Evolutionary conservation across 1,140 invertebrate species (phyloP).

Genomic region (Yoshiicerus persimilis): DNA sequence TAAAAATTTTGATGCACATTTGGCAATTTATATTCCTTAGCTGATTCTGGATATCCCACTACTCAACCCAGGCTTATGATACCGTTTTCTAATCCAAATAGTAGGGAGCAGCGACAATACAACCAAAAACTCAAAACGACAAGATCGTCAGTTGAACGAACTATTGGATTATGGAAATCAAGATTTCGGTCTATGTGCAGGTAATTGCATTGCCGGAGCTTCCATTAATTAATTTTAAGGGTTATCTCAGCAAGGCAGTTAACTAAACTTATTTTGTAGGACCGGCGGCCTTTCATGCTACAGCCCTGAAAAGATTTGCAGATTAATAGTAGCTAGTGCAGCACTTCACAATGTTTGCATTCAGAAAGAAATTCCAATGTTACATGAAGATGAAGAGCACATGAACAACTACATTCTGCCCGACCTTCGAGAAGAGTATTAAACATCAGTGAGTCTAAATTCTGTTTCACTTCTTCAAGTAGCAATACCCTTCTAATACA

Average conservation of each 20-base stretch:
- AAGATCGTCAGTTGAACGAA: not conserved
- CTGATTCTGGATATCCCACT: too few species aligned
- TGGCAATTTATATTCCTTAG: too few species aligned
- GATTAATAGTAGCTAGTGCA: not conserved
- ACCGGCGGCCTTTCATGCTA: not conserved
- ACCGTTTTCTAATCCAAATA: too few species aligned
- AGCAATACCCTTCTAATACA: too few species aligned
- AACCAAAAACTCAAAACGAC: too few species aligned
- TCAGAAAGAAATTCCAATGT: not conserved
- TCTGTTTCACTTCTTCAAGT: not conserved
- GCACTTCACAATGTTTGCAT: not conserved
- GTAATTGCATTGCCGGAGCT: not conserved
- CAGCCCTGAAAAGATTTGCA: not conserved
- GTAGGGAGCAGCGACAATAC: too few species aligned
- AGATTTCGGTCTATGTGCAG: not conserved
- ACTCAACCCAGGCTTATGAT: too few species aligned
- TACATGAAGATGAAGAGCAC: not conserved
- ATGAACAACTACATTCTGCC: not conserved
- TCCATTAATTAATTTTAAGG: not conserved
- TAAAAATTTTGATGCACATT: too few species aligned
- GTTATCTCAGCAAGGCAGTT: not conserved
- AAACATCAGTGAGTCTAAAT: too few species aligned
- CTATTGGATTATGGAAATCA: not conserved
- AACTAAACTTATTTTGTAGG: not conserved
- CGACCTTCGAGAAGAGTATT: not conserved